phyloP scores from a whole-genome alignment of 2,113 vertebrate species.

The Mormoops blainvillei region DNA sequence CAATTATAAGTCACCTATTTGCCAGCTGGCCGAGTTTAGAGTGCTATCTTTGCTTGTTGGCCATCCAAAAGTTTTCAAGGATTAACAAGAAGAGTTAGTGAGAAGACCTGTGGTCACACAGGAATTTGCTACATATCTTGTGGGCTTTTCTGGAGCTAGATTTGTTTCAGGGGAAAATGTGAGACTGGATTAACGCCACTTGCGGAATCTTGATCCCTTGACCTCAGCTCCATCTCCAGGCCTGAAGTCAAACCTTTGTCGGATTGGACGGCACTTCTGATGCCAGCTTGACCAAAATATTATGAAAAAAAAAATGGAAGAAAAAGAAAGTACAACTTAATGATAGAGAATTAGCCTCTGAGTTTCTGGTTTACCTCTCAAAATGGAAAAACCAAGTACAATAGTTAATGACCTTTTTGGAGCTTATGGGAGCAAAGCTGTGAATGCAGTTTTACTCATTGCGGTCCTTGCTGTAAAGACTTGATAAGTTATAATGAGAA shows the following conservation, averaged over 20 bases:
- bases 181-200: slow-evolving; percentile 36
- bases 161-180: slow-evolving; percentile 56
- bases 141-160: slow-evolving; percentile 53
- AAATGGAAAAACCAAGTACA: slow-evolving; percentile 29
- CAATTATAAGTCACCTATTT: not conserved
- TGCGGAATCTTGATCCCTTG: slow-evolving; percentile 21
- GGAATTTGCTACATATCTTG: slow-evolving; percentile 58
- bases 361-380: slow-evolving; percentile 40
- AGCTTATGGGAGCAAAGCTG: not conserved
- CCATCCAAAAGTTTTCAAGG: not conserved
- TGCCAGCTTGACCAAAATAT: slow-evolving; percentile 47
- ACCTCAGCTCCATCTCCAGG: not conserved
- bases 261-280: not conserved
- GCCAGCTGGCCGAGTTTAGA: not conserved
- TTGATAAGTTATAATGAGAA: not conserved
- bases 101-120: slow-evolving; percentile 33
- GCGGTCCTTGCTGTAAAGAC: not conserved
- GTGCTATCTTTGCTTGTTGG: not conserved
- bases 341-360: slow-evolving; percentile 33
- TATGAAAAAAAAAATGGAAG: slow-evolving; percentile 59
- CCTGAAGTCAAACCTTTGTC: not conserved
- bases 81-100: slow-evolving; percentile 45
- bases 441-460: not conserved
- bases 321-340: slow-evolving; percentile 58
- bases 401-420: slow-evolving; percentile 19